Base-by-base conservation (phyloP, 2,888 invertebrate species). In the Melipona bicolor region DNA sequence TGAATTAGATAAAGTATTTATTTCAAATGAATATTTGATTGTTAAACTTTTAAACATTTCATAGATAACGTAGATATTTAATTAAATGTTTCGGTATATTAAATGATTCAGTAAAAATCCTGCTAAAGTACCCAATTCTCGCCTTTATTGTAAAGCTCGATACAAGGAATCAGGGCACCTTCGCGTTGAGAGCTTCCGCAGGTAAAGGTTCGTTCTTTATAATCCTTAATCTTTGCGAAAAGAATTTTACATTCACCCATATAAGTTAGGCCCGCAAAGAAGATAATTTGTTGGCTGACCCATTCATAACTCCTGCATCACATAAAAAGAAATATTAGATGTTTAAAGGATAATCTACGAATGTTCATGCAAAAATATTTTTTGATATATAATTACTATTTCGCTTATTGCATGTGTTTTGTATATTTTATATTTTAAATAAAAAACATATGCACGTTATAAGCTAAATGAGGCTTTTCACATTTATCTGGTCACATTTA, bases 241-340 rank as follows among this genome's bases (percentile, higher is more conserved):
- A 98, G 92, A 6, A 97, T 95, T 92, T 97, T 97, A 98, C 98
- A 98, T 90, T 97, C 96, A 0, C 97, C 97, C 71, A 97, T 96
- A 96, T 95, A 89, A 77, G 90, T 84, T 32, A 92, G 87, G n/a
- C 91, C 87, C 4, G 89, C 87, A 69, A 94, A 94, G 76, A 83
- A 87, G 4, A 92, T 90, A 43, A 79, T 89, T 4, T 92, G 92
- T 52, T 92, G 88, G 0, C 32, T 19, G 69, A 85, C 89, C 94
- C 94, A 94, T 11, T 95, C 95, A 3, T 67, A 83, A 21, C 86
- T 89, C 36, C 93, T 93, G 77, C 36, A 87, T 21, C 6, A 27
- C 17, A 56, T 5, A 56, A 73, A 77, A 11, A 21, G 3, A 2
- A 64, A 64, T 15, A 24, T 59, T 0, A n/a, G 15, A n/a, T 56